Evolutionary conservation across 2,797 vertebrate species (phyloP).

Genomic region (Heterohyrax brucei): DNA sequence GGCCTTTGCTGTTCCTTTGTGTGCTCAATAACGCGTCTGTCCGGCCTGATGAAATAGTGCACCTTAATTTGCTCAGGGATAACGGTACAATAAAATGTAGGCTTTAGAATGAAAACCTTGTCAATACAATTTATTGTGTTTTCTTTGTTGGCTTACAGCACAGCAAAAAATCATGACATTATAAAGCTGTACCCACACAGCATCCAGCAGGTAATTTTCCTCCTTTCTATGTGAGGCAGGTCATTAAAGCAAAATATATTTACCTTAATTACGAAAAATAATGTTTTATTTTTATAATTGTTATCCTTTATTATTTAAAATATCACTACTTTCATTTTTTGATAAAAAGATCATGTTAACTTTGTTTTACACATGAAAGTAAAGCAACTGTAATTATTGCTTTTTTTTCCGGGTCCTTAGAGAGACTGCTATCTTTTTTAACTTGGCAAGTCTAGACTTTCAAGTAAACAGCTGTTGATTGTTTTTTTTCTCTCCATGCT

Average conservation of each 20-base stretch:
- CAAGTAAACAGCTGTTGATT: slow-evolving; percentile 75
- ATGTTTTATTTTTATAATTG: slow-evolving; percentile 68
- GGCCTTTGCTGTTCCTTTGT: slow-evolving; percentile 84
- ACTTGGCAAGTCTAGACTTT: slow-evolving; percentile 33
- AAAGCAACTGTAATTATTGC: slow-evolving; percentile 68
- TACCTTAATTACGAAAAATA: slow-evolving; percentile 54
- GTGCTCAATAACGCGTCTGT: slow-evolving; percentile 77
- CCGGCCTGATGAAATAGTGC: slow-evolving; percentile 82
- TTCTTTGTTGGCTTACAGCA: slow-evolving; percentile 77
- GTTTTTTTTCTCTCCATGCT: slow-evolving; percentile 68
- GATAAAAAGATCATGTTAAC: slow-evolving; percentile 42
- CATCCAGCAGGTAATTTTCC: not conserved
- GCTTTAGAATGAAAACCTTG: slow-evolving; percentile 85
- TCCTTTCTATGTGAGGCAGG: slow-evolving; percentile 67
- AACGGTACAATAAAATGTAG: slow-evolving; percentile 86
- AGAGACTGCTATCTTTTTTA: slow-evolving; percentile 55
- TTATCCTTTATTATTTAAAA: slow-evolving; percentile 71
- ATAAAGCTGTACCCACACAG: slow-evolving; percentile 76
- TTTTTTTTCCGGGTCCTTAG: slow-evolving; percentile 69
- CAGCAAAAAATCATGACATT: slow-evolving; percentile 82
- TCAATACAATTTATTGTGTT: slow-evolving; percentile 87
- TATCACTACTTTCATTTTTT: slow-evolving; percentile 35
- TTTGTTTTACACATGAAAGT: slow-evolving; percentile 49
- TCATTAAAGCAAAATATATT: slow-evolving; percentile 65
- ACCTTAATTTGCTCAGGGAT: slow-evolving; percentile 85